phyloP scores from a whole-genome alignment of 2,113 vertebrate genomes.

The Cyanoliseus patagonus region DNA sequence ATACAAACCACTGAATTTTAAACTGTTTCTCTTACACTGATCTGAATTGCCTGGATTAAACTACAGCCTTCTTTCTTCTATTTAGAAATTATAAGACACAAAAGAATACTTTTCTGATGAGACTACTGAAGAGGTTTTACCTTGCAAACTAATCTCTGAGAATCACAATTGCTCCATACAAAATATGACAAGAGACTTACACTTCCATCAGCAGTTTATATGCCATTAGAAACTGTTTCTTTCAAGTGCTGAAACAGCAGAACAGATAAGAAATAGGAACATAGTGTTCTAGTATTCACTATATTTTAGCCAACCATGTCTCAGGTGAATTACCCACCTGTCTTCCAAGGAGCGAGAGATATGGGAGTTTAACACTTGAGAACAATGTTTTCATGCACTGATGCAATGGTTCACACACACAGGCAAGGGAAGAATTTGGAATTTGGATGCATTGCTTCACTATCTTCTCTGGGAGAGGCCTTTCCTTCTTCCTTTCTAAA shows the following conservation, averaged over 20 bases:
- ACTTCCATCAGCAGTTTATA: background rate
- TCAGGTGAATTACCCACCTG: background rate
- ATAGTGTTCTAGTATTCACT: background rate
- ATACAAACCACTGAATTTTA: background rate
- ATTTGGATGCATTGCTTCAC: background rate
- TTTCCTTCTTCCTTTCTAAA: background rate
- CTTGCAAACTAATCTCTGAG: background rate
- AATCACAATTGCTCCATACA: background rate
- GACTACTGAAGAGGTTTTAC: background rate
- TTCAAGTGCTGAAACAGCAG: slow-evolving; percentile 3
- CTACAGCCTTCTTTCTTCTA: background rate
- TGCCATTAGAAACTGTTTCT: background rate
- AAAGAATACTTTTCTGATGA: background rate
- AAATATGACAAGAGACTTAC: background rate
- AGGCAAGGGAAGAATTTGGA: background rate
- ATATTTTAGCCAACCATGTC: background rate
- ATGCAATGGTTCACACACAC: background rate
- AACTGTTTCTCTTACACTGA: background rate
- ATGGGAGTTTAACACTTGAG: background rate
- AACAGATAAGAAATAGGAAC: slow-evolving; percentile 32
- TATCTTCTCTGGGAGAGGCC: background rate
- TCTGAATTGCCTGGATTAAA: background rate
- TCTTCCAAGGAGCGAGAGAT: background rate
- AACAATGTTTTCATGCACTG: background rate
- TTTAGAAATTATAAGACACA: background rate